Percentiles rank a stretch among this genome's conserved stretches.
Conservation (phyloP, 2,797 vertebrate genomes). For the Girardinus metallicus region DNA sequence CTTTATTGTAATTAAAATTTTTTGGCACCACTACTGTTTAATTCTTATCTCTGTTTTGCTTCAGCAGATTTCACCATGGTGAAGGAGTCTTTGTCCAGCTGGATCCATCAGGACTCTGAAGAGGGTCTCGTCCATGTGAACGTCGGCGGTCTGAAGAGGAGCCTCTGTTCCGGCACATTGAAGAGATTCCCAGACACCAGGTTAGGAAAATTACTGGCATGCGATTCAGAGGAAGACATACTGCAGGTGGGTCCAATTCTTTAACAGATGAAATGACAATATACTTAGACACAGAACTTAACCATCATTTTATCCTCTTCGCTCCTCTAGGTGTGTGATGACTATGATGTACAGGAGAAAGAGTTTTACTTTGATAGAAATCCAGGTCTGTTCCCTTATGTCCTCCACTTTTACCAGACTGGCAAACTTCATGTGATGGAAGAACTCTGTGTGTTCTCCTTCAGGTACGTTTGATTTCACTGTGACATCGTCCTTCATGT, state of each 20-base stretch:
- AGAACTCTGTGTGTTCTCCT: constrained; percentile 96
- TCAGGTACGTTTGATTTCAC: constrained; percentile 78
- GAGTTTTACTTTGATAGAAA: constrained; percentile 98
- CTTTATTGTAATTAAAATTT: background rate
- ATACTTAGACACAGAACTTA: background rate
- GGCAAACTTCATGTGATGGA: constrained; percentile 97
- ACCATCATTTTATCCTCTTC: background rate
- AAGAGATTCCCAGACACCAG: constrained; percentile 93
- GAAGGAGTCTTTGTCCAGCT: constrained; percentile 77
- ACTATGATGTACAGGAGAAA: constrained; percentile 90
- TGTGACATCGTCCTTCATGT: fast-evolving
- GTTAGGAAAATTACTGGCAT: constrained; percentile 90
- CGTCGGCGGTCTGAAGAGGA: constrained; percentile 91
- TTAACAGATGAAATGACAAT: too few relatives aligned
- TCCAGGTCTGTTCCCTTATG: constrained; percentile 91
- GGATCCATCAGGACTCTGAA: constrained; percentile 59
- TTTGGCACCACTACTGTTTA: background rate
- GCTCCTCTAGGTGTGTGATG: constrained; percentile 88
- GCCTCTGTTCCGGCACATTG: constrained; percentile 88
- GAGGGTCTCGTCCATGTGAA: constrained; percentile 89
- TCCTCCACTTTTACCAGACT: constrained; percentile 96
- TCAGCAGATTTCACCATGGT: constrained; percentile 79
- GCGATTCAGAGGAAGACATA: constrained; percentile 92
- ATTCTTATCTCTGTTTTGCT: background rate
- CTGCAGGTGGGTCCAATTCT: constrained; percentile 79